phyloP scores from a whole-genome alignment of 2,888 invertebrate genomes.

The Gandaritis pyraliata region DNA sequence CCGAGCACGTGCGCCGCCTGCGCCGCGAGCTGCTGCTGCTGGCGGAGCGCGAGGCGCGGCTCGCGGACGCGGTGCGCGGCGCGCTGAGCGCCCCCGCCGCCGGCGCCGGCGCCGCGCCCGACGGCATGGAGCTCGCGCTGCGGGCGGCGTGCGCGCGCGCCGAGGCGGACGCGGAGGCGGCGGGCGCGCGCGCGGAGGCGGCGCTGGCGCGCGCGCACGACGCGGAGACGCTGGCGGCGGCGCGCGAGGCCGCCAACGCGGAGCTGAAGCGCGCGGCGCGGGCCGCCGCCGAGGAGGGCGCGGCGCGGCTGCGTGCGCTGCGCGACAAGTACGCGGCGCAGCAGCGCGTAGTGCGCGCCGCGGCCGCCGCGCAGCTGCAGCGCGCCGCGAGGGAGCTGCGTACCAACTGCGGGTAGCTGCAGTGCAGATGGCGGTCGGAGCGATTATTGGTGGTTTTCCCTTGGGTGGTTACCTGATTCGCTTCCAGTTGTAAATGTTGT shows the following conservation, averaged over 20 bases:
- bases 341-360: constrained; percentile 81
- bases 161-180: constrained; percentile 72
- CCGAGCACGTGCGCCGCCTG: constrained; percentile 72
- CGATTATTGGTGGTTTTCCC: too few species aligned
- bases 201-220: constrained; percentile 77
- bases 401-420: constrained; percentile 2
- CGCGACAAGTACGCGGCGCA: constrained; percentile 85
- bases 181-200: constrained; percentile 76
- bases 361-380: constrained; percentile 57
- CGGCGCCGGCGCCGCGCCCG: constrained; percentile 36
- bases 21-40: constrained; percentile 74
- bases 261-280: constrained; percentile 74
- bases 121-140: constrained; percentile 51
- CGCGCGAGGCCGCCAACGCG: constrained; percentile 48
- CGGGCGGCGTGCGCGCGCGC: constrained; percentile 59
- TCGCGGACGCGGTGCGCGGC: constrained; percentile 47
- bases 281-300: constrained; percentile 85
- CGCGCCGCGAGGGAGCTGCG: constrained; percentile 48
- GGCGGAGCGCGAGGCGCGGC: constrained; percentile 70
- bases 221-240: constrained; percentile 72
- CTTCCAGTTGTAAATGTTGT: too few species aligned
- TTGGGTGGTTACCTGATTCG: too few species aligned
- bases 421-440: too few species aligned
- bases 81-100: constrained; percentile 39
- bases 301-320: constrained; percentile 82